Evolutionary conservation across 2,888 invertebrate genomes (phyloP).

Genomic region (Pyrocoelia pectoralis): DNA sequence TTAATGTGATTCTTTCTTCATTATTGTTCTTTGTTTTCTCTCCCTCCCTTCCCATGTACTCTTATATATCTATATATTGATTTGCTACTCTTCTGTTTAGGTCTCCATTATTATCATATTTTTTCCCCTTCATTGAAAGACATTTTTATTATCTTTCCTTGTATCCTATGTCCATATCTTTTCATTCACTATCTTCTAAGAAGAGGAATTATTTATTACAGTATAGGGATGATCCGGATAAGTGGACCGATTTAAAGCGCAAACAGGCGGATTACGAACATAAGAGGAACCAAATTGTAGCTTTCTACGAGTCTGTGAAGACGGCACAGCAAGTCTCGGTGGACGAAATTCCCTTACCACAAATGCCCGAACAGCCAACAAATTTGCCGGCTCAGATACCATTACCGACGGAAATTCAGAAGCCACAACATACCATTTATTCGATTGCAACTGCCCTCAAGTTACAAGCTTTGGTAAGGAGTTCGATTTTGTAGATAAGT

Average conservation of each 20-base stretch:
- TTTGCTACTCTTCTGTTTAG: no score
- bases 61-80: no score
- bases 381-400: constrained; percentile 53
- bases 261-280: constrained; percentile 94
- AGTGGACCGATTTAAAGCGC: constrained; percentile 89
- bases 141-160: no score
- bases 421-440: constrained; percentile 59
- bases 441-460: constrained; percentile 59
- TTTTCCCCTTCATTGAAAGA: no score
- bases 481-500: no score
- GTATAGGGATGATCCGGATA: constrained; percentile 96
- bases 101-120: no score
- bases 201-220: no score
- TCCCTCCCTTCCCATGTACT: no score
- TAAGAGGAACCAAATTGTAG: constrained; percentile 83
- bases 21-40: no score
- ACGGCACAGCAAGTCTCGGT: constrained; percentile 95
- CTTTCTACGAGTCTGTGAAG: constrained; percentile 94
- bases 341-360: constrained; percentile 95
- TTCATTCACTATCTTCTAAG: no score
- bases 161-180: no score
- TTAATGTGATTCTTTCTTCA: no score
- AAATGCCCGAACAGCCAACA: constrained; percentile 63
- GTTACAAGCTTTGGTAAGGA: constrained; percentile 56
- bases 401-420: constrained; percentile 54